phyloP scores from a whole-genome alignment of 1,140 invertebrate genomes.

The Platorchestia sp. region DNA sequence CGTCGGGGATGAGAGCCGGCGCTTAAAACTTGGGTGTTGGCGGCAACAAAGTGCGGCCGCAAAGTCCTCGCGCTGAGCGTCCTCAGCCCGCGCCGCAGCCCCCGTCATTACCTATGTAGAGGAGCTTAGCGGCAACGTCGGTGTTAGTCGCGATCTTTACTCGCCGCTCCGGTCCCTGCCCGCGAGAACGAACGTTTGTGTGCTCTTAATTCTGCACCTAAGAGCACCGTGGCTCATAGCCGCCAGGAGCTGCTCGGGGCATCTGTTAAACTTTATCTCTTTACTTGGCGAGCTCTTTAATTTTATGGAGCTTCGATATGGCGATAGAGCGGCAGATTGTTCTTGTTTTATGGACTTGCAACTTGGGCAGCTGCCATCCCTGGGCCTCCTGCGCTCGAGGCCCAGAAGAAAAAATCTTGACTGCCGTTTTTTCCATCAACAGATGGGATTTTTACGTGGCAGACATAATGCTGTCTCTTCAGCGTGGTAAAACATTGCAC shows the following conservation, averaged over 20 bases:
- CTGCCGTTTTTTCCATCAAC: neutral
- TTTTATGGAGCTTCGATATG: constrained; percentile 41
- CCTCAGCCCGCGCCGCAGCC: neutral
- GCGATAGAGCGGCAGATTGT: constrained; percentile 48
- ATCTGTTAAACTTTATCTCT: constrained; percentile 53
- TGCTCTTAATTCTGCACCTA: constrained; percentile 14
- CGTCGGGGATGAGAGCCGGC: neutral
- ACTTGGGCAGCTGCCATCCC: constrained; percentile 22
- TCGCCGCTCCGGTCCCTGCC: neutral
- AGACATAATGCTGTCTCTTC: neutral
- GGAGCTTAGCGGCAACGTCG: neutral
- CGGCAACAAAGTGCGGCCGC: neutral
- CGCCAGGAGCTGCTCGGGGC: constrained; percentile 24
- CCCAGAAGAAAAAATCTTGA: neutral
- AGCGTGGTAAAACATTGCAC: neutral
- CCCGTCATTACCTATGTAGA: neutral
- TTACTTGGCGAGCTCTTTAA: constrained; percentile 50
- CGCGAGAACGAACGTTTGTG: neutral
- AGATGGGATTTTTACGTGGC: neutral
- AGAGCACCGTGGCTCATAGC: constrained; percentile 39
- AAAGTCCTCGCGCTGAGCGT: neutral
- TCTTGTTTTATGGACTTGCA: constrained; percentile 28
- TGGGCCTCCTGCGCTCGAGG: neutral
- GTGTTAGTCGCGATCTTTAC: constrained; percentile 20
- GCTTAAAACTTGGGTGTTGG: neutral